Evolutionary conservation across 1,140 invertebrate genomes (phyloP).

Genomic region (Drosophila tani): DNA sequence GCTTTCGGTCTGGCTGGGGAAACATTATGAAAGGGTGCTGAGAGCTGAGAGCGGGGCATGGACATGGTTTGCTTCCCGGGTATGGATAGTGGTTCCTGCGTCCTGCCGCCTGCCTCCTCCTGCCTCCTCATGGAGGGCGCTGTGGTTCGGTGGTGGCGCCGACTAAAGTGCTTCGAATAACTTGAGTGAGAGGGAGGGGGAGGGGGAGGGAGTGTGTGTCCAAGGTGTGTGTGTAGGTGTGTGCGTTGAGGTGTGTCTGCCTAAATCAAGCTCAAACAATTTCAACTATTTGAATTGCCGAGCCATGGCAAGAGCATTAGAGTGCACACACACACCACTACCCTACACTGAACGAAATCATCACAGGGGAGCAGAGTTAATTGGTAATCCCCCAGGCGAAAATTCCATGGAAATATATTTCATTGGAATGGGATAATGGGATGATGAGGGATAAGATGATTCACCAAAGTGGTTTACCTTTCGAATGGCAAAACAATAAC

Average conservation of each 20-base stretch:
- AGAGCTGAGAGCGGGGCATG: not conserved
- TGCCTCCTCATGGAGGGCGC: not conserved
- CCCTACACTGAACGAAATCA: slow-evolving; percentile 13
- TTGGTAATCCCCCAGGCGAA: not conserved
- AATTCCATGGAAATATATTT: not conserved
- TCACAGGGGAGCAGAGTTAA: not conserved
- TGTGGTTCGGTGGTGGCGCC: slow-evolving; percentile 9
- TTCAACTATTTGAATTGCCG: slow-evolving; percentile 80
- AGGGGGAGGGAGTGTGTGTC: slow-evolving; percentile 11
- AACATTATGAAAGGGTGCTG: slow-evolving; percentile 62
- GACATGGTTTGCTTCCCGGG: no score
- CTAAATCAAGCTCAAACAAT: slow-evolving; percentile 82
- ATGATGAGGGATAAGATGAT: slow-evolving; percentile 8
- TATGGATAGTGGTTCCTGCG: no score
- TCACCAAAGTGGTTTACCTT: not conserved
- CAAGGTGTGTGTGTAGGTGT: slow-evolving; percentile 26
- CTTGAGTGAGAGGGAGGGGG: slow-evolving; percentile 41
- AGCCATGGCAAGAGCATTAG: slow-evolving; percentile 65
- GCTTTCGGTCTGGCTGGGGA: slow-evolving; percentile 62
- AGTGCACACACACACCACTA: slow-evolving; percentile 34
- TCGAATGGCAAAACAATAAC: not conserved
- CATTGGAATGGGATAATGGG: not conserved
- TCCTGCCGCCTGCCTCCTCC: no score
- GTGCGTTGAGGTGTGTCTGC: slow-evolving; percentile 53
- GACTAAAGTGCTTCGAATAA: slow-evolving; percentile 76